These are phyloP conservation scores for Brachyptera risi DNA, from an alignment of 2,888 invertebrate species.

Conservation along the genomic window DNA sequence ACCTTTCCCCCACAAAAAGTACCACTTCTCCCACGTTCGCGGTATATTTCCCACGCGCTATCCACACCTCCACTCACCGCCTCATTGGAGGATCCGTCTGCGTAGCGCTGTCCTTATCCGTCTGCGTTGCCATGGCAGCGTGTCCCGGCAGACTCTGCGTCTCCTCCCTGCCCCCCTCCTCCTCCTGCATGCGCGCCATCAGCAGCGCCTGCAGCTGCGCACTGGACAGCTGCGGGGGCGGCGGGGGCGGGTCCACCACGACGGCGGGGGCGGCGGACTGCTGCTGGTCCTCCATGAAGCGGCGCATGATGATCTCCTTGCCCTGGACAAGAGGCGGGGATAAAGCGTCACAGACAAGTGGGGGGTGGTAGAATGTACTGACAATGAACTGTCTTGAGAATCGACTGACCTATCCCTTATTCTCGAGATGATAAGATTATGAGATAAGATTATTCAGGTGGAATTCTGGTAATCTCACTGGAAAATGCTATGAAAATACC, in stretches of 20 bases:
- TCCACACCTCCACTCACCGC: constrained; percentile 11
- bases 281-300: constrained; percentile 53
- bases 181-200: constrained; percentile 25
- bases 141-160: constrained; percentile 80
- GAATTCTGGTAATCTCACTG: too few relatives aligned
- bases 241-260: not conserved
- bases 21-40: too few relatives aligned
- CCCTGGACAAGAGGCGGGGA: constrained; percentile 48
- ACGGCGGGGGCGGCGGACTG: not conserved
- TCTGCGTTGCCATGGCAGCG: constrained; percentile 62
- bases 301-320: constrained; percentile 76
- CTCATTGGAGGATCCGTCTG: constrained; percentile 60
- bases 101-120: constrained; percentile 76
- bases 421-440: too few relatives aligned
- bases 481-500: too few relatives aligned
- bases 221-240: constrained; percentile 6
- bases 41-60: too few relatives aligned
- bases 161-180: constrained; percentile 46
- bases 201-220: constrained; percentile 26
- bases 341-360: too few relatives aligned
- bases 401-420: too few relatives aligned
- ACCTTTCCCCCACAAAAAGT: too few relatives aligned
- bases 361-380: too few relatives aligned
- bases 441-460: too few relatives aligned
- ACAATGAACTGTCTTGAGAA: too few relatives aligned